Evolutionary conservation across 2,797 vertebrate genomes (phyloP).

Genomic region (Orestias chungarensis): DNA sequence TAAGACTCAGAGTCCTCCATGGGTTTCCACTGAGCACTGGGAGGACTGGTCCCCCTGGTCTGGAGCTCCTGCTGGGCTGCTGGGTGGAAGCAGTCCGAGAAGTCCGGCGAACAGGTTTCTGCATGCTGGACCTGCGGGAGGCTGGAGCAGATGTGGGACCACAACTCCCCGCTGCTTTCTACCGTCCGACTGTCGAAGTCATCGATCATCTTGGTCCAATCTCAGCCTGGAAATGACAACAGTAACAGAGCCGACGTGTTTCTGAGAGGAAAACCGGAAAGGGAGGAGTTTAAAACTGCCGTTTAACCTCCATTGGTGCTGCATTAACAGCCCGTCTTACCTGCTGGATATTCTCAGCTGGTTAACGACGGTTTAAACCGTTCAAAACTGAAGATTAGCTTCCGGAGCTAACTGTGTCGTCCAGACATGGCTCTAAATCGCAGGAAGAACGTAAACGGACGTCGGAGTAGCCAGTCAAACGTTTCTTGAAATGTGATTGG

Average conservation of each 20-base stretch:
- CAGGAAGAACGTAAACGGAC: slow-evolving; percentile 50
- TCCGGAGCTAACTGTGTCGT: slow-evolving; percentile 37
- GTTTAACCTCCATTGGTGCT: neutral
- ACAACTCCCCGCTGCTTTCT: slow-evolving; percentile 87
- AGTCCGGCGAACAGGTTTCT: slow-evolving; percentile 68
- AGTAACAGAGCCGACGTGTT: neutral
- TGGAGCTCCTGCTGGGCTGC: slow-evolving; percentile 35
- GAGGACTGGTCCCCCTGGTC: slow-evolving; percentile 35
- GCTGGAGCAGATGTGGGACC: slow-evolving; percentile 91
- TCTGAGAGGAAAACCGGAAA: neutral
- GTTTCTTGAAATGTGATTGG: slow-evolving; percentile 49
- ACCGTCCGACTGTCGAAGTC: slow-evolving; percentile 75
- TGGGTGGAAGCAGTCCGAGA: slow-evolving; percentile 88
- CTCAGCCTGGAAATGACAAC: neutral
- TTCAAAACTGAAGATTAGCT: slow-evolving; percentile 33
- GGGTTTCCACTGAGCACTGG: slow-evolving; percentile 86
- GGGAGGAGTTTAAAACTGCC: neutral
- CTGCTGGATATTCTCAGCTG: slow-evolving; percentile 16
- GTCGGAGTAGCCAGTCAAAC: slow-evolving; percentile 25
- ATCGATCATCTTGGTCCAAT: slow-evolving; percentile 82
- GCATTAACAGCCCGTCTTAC: slow-evolving; percentile 35
- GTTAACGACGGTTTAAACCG: neutral
- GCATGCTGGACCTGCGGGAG: slow-evolving; percentile 71
- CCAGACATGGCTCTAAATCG: neutral
- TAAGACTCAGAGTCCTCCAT: slow-evolving; percentile 93